A percentile compares a stretch with the other conserved stretches of the same genome.
Conservation (phyloP, 1,140 invertebrate genomes). For the Drosophila ironensis region DNA sequence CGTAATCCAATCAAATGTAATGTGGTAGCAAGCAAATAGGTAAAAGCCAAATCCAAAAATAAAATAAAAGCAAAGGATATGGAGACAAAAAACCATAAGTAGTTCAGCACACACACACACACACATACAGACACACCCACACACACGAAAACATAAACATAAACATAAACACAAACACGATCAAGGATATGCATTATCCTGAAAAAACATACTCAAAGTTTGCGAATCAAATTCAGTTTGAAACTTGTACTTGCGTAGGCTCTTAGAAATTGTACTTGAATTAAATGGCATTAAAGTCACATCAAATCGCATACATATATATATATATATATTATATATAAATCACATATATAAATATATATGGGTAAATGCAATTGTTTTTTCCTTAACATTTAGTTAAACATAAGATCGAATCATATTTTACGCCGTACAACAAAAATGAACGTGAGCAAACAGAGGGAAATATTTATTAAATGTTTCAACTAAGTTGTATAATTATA, state of each 20-base stretch:
- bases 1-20: constrained; percentile 44
- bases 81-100: constrained; percentile 33
- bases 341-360: constrained; percentile 1
- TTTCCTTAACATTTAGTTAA: constrained; percentile 69
- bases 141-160: not conserved
- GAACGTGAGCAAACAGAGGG: constrained; percentile 9
- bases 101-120: constrained; percentile 29
- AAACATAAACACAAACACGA: not conserved
- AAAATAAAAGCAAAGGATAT: no score
- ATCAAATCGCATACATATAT: not conserved
- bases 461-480: constrained; percentile 76
- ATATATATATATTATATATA: constrained; percentile 9
- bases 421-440: constrained; percentile 65
- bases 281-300: constrained; percentile 4
- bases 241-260: constrained; percentile 42
- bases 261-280: constrained; percentile 32
- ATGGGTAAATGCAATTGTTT: constrained; percentile 55
- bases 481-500: constrained; percentile 79
- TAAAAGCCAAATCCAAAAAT: constrained; percentile 14
- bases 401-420: constrained; percentile 69
- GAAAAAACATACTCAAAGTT: constrained; percentile 30
- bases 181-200: constrained; percentile 1
- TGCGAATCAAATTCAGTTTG: constrained; percentile 46
- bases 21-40: constrained; percentile 33
- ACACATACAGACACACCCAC: not conserved